Base-by-base conservation (phyloP, 2,888 invertebrate genomes). In the Pristionchus mayeri region DNA sequence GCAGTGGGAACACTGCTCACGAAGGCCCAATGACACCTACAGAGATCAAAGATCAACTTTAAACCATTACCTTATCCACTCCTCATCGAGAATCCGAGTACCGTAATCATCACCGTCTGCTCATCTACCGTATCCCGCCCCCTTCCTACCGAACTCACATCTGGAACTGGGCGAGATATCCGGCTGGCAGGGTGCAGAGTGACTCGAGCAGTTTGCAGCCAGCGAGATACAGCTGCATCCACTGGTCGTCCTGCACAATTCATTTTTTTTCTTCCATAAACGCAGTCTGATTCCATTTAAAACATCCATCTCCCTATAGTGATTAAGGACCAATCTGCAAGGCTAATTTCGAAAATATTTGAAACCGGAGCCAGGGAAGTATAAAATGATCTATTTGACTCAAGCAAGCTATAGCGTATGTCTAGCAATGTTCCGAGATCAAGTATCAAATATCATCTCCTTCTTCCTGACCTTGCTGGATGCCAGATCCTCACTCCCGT, bases 11-110 rank as follows among this genome's bases (percentile, higher is more conserved):
- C 96, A 95, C 37, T 96, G 95, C 84, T 88, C 30, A 96, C 96
- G 93, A 97, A 97, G 7, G 96, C 96, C 97, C 97, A 97, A 63
- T 96, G 95, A 93, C 96, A 96, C 95, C 96, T 96, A n/a, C 86
- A 7, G 18, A 50, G 37, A 30, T 67, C 11, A 86, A 52, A 82
- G 71, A 86, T 75, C 44, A 86, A 83, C n/a, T 30, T 13, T 21
- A 16, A 30, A n/a, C 18, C n/a, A 21, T 21, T 71, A 79, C 52
- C 63, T 63, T 1, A 54, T 7, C 18, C 18, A 54, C n/a, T n/a
- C n/a, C n/a, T n/a, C n/a, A 54, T 13, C 80, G 44, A 30, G 60
- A 40, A n/a, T n/a, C n/a, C n/a, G n/a, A n/a, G n/a, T n/a, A n/a
- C n/a, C n/a, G n/a, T n/a, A 44, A 18, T 71, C 3, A 71, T 76